phyloP scores from a whole-genome alignment of 2,797 vertebrate species.

The Sebastiscus tertius region DNA sequence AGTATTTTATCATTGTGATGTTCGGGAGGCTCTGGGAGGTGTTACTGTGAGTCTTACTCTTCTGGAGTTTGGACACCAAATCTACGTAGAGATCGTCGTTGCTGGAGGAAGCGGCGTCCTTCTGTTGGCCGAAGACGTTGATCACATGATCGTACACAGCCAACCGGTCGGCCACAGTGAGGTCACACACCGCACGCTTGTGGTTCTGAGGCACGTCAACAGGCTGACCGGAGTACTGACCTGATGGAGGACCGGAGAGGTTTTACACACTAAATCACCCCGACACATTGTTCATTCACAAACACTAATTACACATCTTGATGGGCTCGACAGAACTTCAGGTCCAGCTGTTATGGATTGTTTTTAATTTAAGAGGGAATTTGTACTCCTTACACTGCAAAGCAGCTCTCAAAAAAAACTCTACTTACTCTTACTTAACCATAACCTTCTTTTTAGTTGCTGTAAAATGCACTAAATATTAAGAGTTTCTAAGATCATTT shows the following conservation, averaged over 20 bases:
- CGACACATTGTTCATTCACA: not conserved
- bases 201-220: conserved; percentile 93
- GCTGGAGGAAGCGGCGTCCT: conserved; percentile 72
- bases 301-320: not conserved
- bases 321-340: no score
- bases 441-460: not conserved
- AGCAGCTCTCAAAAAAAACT: no score
- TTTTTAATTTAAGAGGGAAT: no score
- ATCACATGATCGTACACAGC: conserved; percentile 92
- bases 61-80: conserved; percentile 93
- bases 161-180: conserved; percentile 92
- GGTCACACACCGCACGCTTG: conserved; percentile 90
- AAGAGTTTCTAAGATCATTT: not conserved
- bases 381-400: no score
- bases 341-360: no score
- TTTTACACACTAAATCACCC: conserved; percentile 21
- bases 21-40: not conserved
- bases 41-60: conserved; percentile 76
- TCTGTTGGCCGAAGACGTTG: conserved; percentile 82
- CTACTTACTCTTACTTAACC: no score
- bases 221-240: conserved; percentile 86
- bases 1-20: not conserved
- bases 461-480: not conserved
- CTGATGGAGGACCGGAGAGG: conserved; percentile 76
- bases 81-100: conserved; percentile 97